Evolutionary conservation across 2,888 invertebrate species (phyloP), one percentile per base, ranked within the genome.

Genomic region (Catocala fraxini): DNA sequence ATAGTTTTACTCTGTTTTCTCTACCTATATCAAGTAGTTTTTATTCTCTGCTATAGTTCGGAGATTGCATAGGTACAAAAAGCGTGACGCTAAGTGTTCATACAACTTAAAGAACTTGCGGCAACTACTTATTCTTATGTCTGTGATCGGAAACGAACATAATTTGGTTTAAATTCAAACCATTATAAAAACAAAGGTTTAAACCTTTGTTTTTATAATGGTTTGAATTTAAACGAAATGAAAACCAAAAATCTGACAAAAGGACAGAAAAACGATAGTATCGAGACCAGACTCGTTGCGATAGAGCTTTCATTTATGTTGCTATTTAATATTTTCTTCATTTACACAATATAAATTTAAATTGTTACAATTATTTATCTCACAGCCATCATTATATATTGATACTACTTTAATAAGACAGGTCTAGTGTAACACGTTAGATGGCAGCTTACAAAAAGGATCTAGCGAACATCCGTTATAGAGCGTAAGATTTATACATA

Each of bases 301-400:
- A 84, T 73, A 87, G 86, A 89, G 87, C 89, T 81, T 85, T 85
- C 78, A 69, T 68, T 79, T 76, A 74, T 74, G 81, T 88, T 86
- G 87, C 86, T 89, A 89, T 89, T 85, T 86, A 86, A 77, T 79
- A 80, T 79, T 85, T 86, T 86, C 84, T 82, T 88, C 88, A 88
- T 92, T 92, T 92, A 93, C 89, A 92, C 83, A 91, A 91, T 93
- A 93, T 92, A 91, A 92, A 91, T 92, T 93, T 93, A 92, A 94
- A 92, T 91, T 91, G 92, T 93, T 92, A 88, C 79, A 88, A 92
- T 91, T 89, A 91, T 91, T 92, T 92, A 93, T 90, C 94, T 94
- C 94, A 94, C 94, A 94, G 94, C 94, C 94, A 94, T 94, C 94
- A 93, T 93, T 94, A 93, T 90, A 93, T 93, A 93, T 93, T 93